phyloP scores from a whole-genome alignment of 2,797 vertebrate species.

The Alcedo quadribrachys region DNA sequence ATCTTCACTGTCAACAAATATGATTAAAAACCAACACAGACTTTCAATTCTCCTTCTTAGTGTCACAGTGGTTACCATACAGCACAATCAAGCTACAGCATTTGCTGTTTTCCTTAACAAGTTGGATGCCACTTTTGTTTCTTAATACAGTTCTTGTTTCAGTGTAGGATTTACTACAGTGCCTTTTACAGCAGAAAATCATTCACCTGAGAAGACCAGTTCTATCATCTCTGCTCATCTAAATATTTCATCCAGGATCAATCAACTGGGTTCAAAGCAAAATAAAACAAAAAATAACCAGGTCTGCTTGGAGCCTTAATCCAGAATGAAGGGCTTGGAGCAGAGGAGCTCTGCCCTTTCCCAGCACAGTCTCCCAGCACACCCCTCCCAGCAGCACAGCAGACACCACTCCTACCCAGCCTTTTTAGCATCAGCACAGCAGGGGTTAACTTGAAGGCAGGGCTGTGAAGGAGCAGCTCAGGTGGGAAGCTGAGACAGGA shows the following conservation, averaged over 20 bases:
- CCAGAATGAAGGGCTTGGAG: not conserved
- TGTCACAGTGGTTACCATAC: slow-evolving; percentile 37
- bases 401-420: not conserved
- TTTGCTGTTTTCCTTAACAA: not conserved
- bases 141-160: slow-evolving; percentile 20
- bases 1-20: slow-evolving; percentile 2
- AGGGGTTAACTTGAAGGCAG: not conserved
- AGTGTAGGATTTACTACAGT: not conserved
- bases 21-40: not conserved
- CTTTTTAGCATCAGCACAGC: fast-evolving
- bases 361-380: fast-evolving
- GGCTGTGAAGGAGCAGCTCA: not conserved
- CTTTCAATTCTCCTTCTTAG: not conserved
- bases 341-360: fast-evolving
- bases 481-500: not conserved
- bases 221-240: not conserved
- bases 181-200: slow-evolving; percentile 6
- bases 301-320: not conserved
- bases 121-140: not conserved
- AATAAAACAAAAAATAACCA: not conserved
- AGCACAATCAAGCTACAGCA: not conserved
- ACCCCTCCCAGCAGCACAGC: fast-evolving
- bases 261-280: not conserved
- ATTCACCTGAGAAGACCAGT: not conserved
- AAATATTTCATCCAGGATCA: not conserved